These are phyloP conservation scores for Pao palembangensis DNA, from an alignment of 2,113 vertebrate species.

Conservation along the genomic window DNA sequence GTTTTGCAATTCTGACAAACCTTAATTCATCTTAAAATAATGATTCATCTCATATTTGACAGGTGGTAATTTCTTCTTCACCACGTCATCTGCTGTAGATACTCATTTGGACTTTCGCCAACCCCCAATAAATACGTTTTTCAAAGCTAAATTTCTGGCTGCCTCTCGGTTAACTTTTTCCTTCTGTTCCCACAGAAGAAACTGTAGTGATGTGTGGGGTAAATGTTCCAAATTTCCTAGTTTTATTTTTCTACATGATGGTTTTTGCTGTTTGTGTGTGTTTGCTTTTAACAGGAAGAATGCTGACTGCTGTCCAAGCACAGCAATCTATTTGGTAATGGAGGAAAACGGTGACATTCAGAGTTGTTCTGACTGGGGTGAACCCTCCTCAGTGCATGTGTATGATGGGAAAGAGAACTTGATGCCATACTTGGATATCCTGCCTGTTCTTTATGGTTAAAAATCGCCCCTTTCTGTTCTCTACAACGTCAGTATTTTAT, in stretches of 20 bases:
- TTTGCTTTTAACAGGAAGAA: conserved; percentile 18
- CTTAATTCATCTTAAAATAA: no score
- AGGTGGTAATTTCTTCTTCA: no score
- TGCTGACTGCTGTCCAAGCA: conserved; percentile 9
- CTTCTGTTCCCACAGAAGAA: no score
- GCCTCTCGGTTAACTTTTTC: no score
- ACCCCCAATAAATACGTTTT: no score
- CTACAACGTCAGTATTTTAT: background rate
- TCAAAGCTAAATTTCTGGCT: no score
- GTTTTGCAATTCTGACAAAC: background rate
- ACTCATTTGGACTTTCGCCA: no score
- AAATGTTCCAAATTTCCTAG: no score
- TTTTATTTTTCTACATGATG: background rate
- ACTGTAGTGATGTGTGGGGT: no score
- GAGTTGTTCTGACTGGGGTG: conserved; percentile 25
- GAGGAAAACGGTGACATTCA: conserved; percentile 27
- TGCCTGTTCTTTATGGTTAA: conserved; percentile 6
- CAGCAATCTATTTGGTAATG: conserved; percentile 23
- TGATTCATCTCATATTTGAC: no score
- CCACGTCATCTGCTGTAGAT: no score
- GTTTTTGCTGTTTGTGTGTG: background rate
- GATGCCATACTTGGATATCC: conserved; percentile 58
- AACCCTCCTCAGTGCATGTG: conserved; percentile 15
- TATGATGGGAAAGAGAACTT: conserved; percentile 41
- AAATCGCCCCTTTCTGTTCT: conserved; percentile 3